Conservation (phyloP, 35 echinoderm and acorn worm species). For the Apostichopus californicus region DNA sequence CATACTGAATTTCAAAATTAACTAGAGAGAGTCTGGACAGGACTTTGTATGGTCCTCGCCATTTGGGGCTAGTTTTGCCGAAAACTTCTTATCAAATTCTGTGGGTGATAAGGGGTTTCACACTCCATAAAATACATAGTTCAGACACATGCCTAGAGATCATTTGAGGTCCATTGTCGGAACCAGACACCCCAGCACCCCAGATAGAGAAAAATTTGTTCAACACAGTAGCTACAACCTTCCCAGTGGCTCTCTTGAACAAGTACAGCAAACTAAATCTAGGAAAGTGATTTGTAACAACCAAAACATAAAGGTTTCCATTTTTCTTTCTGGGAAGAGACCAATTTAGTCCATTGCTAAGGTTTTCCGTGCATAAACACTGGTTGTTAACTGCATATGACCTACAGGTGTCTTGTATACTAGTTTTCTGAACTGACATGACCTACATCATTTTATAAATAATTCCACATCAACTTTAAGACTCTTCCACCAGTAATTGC, state of each 20-base stretch:
- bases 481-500: constrained; percentile 39
- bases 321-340: constrained; percentile 42
- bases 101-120: too few relatives aligned
- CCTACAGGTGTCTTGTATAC: constrained; percentile 20
- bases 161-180: background rate
- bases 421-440: constrained; percentile 21
- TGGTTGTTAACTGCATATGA: constrained; percentile 14
- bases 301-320: constrained; percentile 26
- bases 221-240: background rate
- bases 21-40: background rate
- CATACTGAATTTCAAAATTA: constrained; percentile 7
- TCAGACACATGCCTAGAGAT: background rate
- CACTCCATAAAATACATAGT: background rate
- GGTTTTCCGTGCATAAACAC: constrained; percentile 25
- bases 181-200: background rate
- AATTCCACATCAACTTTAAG: constrained; percentile 1
- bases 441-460: constrained; percentile 24
- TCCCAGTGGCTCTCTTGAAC: background rate
- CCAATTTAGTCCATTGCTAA: constrained; percentile 42
- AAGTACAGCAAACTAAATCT: constrained; percentile 3
- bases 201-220: background rate
- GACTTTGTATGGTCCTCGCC: background rate
- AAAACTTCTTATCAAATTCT: too few relatives aligned
- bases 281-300: constrained; percentile 17
- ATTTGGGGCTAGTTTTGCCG: too few relatives aligned